Percentiles rank a stretch among this genome's conserved stretches.
Conservation (phyloP, 2,888 invertebrate species). For the Chelonus formosanus region DNA sequence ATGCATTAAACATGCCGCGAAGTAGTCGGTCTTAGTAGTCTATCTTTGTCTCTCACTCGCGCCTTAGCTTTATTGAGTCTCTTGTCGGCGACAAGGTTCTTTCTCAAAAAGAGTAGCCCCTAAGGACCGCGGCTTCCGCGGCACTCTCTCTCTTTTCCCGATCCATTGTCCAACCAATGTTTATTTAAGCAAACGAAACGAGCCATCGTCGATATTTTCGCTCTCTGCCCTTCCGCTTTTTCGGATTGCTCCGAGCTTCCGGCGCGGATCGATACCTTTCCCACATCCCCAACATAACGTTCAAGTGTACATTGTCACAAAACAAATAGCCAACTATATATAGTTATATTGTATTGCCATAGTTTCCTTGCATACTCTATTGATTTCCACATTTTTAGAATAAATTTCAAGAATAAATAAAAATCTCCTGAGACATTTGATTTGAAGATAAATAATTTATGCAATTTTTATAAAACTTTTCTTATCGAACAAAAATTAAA, state of each 20-base stretch:
- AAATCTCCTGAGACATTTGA: no score
- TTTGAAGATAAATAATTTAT: no score
- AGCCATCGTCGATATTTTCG: constrained; percentile 22
- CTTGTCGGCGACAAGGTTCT: constrained; percentile 17
- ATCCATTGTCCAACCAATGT: constrained; percentile 56
- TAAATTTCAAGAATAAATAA: no score
- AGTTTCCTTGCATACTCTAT: neutral
- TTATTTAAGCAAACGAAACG: constrained; percentile 63
- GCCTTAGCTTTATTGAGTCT: constrained; percentile 3
- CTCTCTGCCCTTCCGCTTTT: constrained; percentile 46
- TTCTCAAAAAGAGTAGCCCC: constrained; percentile 33
- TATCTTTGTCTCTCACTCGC: constrained; percentile 14
- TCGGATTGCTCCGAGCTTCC: constrained; percentile 44
- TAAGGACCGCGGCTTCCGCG: constrained; percentile 13
- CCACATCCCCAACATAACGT: constrained; percentile 5
- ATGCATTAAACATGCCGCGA: constrained; percentile 64
- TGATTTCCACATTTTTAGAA: neutral
- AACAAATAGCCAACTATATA: constrained; percentile 2
- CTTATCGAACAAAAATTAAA: no score
- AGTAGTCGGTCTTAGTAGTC: constrained; percentile 47
- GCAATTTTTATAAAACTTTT: no score
- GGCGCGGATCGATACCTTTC: constrained; percentile 48
- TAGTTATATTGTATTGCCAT: neutral
- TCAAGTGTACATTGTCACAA: constrained; percentile 11
- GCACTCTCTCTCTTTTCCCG: constrained; percentile 31